Evolutionary conservation across 23 tunicate genomes (phyloP).

Genomic region (Styela clava): DNA sequence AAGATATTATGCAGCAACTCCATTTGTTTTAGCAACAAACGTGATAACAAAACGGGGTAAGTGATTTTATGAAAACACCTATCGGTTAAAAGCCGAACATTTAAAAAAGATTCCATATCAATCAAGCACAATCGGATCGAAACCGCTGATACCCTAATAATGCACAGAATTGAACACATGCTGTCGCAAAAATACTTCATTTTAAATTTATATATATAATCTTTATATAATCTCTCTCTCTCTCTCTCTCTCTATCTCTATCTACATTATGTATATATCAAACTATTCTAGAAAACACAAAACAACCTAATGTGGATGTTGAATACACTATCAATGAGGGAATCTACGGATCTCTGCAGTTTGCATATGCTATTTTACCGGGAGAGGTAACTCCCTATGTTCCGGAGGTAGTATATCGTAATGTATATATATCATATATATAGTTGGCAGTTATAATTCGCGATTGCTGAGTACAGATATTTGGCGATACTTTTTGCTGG

Average conservation of each 20-base stretch:
- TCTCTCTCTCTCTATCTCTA: too few relatives aligned
- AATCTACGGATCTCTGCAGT: neutral
- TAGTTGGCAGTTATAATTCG: too few relatives aligned
- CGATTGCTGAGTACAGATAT: too few relatives aligned
- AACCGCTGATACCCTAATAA: too few relatives aligned
- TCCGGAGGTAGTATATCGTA: neutral
- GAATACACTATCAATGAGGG: neutral
- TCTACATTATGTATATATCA: too few relatives aligned
- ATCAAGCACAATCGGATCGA: too few relatives aligned
- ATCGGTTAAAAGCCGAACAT: neutral
- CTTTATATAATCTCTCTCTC: too few relatives aligned
- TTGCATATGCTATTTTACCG: neutral
- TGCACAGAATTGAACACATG: too few relatives aligned
- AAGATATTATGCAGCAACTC: neutral
- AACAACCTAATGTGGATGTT: neutral
- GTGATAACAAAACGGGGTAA: neutral
- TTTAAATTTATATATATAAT: too few relatives aligned
- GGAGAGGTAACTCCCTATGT: neutral
- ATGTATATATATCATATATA: neutral
- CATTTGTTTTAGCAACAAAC: neutral
- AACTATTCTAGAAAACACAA: neutral
- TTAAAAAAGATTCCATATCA: neutral
- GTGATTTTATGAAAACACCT: neutral
- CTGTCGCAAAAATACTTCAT: too few relatives aligned
- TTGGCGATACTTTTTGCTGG: too few relatives aligned